These are phyloP conservation scores for Halichoerus grypus DNA, from an alignment of 2,113 vertebrate species.

Conservation along the genomic window DNA sequence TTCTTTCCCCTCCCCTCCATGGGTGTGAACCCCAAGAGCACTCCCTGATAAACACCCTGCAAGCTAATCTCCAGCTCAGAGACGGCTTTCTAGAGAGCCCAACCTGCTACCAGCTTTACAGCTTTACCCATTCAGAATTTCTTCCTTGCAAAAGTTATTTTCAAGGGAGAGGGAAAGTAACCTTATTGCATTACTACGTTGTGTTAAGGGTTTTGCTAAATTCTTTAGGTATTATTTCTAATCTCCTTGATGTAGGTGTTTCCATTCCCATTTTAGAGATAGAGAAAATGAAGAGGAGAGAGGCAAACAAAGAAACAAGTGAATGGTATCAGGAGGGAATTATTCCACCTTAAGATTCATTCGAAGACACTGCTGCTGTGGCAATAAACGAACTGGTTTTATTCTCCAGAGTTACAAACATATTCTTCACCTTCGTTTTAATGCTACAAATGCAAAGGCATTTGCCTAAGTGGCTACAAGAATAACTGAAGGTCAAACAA, in stretches of 20 bases:
- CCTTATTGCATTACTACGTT: background rate
- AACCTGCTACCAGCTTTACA: background rate
- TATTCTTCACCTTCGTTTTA: conserved; percentile 7
- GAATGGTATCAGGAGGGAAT: background rate
- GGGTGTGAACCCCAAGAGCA: background rate
- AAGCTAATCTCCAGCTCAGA: background rate
- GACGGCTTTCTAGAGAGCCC: background rate
- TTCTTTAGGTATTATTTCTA: conserved; percentile 14
- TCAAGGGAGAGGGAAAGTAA: background rate
- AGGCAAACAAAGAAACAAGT: background rate
- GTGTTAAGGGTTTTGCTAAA: conserved; percentile 25
- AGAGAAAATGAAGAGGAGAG: background rate
- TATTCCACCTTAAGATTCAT: background rate
- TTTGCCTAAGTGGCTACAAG: background rate
- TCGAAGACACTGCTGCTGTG: background rate
- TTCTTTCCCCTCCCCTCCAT: background rate
- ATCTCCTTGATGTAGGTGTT: background rate
- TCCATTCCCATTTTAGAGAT: background rate
- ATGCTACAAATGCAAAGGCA: background rate
- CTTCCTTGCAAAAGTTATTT: background rate
- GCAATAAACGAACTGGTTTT: background rate
- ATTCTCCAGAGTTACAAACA: conserved; percentile 11
- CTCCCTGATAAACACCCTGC: background rate
- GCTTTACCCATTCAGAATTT: background rate
- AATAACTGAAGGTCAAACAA: conserved; percentile 50